These are phyloP conservation scores for Bucco capensis DNA, from an alignment of 2,113 vertebrate species.

Conservation along the genomic window DNA sequence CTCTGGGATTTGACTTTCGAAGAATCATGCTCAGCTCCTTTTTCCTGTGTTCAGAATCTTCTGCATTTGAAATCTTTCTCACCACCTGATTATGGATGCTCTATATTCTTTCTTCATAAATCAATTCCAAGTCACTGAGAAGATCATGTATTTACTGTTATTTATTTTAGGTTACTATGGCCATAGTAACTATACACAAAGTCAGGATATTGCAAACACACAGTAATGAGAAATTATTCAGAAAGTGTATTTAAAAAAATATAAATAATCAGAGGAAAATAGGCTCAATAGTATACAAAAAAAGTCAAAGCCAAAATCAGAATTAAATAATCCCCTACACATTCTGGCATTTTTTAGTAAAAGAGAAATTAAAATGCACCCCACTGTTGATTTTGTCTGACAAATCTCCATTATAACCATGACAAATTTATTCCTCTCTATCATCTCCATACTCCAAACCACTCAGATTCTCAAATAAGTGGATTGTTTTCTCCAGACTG, in stretches of 20 bases:
- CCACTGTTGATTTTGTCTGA: neutral
- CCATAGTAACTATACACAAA: neutral
- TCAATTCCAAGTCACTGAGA: neutral
- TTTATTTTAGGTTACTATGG: constrained; percentile 31
- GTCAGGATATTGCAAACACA: neutral
- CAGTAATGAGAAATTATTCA: neutral
- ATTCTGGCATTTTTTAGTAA: neutral
- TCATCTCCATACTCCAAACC: neutral
- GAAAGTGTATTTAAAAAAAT: neutral
- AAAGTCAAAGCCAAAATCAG: neutral
- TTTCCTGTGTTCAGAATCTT: neutral
- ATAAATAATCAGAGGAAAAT: neutral
- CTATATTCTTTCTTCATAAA: neutral
- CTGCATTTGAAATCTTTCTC: neutral
- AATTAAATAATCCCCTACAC: neutral
- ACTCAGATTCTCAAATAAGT: neutral
- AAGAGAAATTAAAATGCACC: neutral
- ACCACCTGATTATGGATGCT: neutral
- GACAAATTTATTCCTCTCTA: neutral
- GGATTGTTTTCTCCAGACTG: neutral
- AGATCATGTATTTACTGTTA: neutral
- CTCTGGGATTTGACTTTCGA: neutral
- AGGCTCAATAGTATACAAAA: neutral
- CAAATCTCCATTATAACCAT: neutral
- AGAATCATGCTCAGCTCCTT: neutral